phyloP scores from a whole-genome alignment of 1,140 invertebrate species.

The Drosophila nigrodunni region DNA sequence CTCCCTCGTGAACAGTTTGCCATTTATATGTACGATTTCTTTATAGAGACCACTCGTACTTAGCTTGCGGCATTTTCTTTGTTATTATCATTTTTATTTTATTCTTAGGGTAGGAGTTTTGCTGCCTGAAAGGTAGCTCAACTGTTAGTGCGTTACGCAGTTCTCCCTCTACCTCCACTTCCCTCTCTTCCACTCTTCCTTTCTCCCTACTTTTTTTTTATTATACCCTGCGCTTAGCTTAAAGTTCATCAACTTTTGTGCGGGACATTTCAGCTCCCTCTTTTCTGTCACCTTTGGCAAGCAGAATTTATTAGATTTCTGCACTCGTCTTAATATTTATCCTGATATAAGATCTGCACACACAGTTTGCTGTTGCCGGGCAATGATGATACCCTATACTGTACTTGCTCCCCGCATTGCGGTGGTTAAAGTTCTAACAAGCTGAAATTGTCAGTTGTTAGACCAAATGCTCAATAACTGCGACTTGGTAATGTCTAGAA shows the following conservation, averaged over 20 bases:
- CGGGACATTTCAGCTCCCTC: constrained; percentile 13
- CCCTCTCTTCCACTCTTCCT: background rate
- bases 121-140: constrained; percentile 34
- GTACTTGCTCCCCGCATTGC: background rate
- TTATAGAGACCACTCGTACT: constrained; percentile 24
- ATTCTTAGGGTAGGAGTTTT: constrained; percentile 25
- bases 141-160: constrained; percentile 38
- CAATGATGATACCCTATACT: constrained; percentile 22
- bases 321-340: constrained; percentile 54
- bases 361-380: constrained; percentile 41
- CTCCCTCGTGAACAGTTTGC: constrained; percentile 10
- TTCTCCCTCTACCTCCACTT: background rate
- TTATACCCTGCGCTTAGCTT: constrained; percentile 13
- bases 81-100: constrained; percentile 10
- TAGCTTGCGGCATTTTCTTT: constrained; percentile 40
- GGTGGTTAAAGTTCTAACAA: constrained; percentile 18
- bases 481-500: constrained; percentile 61
- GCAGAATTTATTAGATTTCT: constrained; percentile 77
- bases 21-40: constrained; percentile 27
- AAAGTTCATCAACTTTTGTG: constrained; percentile 76
- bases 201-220: background rate
- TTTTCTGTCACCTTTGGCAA: constrained; percentile 12
- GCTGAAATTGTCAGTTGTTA: constrained; percentile 34
- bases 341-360: constrained; percentile 67
- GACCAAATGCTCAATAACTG: constrained; percentile 49